These are phyloP conservation scores for roundworm (Caenorhabditis elegans) DNA, from an alignment of 1,140 invertebrate species.

Conservation along the genomic window DNA sequence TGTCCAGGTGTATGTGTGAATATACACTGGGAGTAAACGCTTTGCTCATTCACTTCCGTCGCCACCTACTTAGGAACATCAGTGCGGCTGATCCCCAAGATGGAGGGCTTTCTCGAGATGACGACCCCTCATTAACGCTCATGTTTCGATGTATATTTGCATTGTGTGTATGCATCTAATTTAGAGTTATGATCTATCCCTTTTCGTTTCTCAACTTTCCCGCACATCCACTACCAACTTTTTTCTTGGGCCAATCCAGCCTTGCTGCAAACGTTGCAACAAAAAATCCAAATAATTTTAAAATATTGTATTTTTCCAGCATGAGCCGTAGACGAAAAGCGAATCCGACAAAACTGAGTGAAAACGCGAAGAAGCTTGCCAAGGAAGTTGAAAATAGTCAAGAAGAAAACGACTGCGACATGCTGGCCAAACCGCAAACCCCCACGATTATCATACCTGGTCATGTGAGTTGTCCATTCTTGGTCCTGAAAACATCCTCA, in stretches of 20 bases:
- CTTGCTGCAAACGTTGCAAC: no score
- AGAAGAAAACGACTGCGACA: slow-evolving; percentile 3
- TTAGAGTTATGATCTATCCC: slow-evolving; percentile 18
- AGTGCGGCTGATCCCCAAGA: slow-evolving; percentile 1
- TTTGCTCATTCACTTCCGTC: background rate
- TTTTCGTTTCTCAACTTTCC: background rate
- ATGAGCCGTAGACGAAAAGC: slow-evolving; percentile 41
- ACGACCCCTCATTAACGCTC: slow-evolving; percentile 20
- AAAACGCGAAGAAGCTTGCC: background rate
- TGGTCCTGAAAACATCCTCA: no score
- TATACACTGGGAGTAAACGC: background rate
- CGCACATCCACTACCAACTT: background rate
- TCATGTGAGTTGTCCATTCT: background rate
- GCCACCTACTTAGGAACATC: background rate
- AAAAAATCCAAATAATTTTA: background rate
- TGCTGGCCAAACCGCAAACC: background rate
- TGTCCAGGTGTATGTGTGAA: background rate
- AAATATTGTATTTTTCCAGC: slow-evolving; percentile 26
- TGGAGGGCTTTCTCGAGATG: background rate
- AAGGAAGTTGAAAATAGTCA: slow-evolving; percentile 1
- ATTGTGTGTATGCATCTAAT: slow-evolving; percentile 25
- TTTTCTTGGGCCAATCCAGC: no score
- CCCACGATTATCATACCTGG: background rate
- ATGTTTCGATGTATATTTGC: slow-evolving; percentile 28
- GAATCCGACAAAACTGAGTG: slow-evolving; percentile 28